Percentiles rank a stretch among this genome's conserved stretches.
These are phyloP conservation scores for Dendrocincla tyrannina DNA, from an alignment of 2,797 vertebrate species.

Conservation along the genomic window DNA sequence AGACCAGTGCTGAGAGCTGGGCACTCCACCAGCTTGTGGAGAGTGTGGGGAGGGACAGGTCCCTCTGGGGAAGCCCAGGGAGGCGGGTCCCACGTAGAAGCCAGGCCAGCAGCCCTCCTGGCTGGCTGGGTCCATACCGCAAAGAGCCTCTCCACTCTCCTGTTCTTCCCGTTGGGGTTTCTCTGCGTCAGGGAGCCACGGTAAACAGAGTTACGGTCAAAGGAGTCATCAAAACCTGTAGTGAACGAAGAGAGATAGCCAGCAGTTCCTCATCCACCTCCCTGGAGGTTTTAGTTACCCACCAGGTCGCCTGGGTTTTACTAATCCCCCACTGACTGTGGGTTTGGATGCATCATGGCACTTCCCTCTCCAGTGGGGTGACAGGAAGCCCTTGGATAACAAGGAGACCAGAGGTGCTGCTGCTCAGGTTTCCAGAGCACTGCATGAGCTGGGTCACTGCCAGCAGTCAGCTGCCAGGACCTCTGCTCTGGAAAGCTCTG, in stretches of 20 bases:
- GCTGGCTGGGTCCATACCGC: conserved; percentile 69
- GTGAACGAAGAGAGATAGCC: neutral
- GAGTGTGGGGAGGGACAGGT: neutral
- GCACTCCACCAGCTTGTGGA: fast-evolving
- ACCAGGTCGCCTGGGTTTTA: neutral
- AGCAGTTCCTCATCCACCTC: neutral
- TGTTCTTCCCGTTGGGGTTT: conserved; percentile 77
- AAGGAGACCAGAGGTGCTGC: neutral
- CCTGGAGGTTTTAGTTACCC: neutral
- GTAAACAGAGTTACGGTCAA: conserved; percentile 79
- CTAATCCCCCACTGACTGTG: fast-evolving
- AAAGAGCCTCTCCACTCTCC: conserved; percentile 65
- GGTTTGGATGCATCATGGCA: neutral
- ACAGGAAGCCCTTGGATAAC: neutral
- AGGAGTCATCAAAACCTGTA: conserved; percentile 65
- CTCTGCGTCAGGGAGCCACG: conserved; percentile 87
- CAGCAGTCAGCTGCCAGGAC: neutral
- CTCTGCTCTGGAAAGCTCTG: neutral
- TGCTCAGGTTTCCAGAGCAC: neutral
- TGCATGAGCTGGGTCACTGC: neutral
- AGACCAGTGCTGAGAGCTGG: fast-evolving
- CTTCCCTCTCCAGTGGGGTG: neutral
- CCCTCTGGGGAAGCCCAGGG: neutral
- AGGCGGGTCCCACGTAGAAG: fast-evolving
- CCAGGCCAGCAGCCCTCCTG: neutral